Evolutionary conservation across 2,797 vertebrate genomes (phyloP), one percentile per base, ranked within the genome.

Genomic region (Anomalospiza imberbis): DNA sequence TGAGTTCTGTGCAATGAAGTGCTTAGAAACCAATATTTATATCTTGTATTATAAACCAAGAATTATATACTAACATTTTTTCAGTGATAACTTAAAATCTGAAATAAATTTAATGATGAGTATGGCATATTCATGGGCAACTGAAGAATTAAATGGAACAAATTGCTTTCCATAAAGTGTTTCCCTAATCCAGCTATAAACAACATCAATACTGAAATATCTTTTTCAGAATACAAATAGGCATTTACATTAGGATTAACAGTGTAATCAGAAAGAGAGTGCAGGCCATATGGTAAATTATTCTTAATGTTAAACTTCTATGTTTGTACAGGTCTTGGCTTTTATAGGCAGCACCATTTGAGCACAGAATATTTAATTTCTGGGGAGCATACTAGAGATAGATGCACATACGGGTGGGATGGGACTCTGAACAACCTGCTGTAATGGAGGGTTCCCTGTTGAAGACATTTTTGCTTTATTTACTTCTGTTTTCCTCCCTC

Each of bases 101-200:
- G 28, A 81, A 93, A 85, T 89, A 94, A 83, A 80, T 85, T 84
- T 42, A 62, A 3, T 45, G 6, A 87, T 2, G 3, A 85, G 14
- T 58, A 25, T 54, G 32, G 58, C 26, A 62, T 48, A 47, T 91
- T 91, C 65, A 42, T 28, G 7, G 65, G 32, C 76, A 73, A 36
- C 62, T 62, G 57, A 84, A 93, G 38, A 92, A 92, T 71, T 80
- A 61, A 75, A 78, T 5, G 32, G 58, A 66, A 57, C 32, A 88
- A 91, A 95, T 81, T 94, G 17, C 51, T 91, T 91, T 85, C 51
- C 18, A 38, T 86, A 80, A 88, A 76, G 16, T 71, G 10, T 81
- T 89, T 75, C 40, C n/a, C 51, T 54, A 36, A 38, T 81, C 24
- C 32, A 65, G 47, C 58, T 73, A 72, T 72, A 68, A 94, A 84